phyloP scores from a whole-genome alignment of 2,797 vertebrate genomes.

The Macropus fuliginosus region DNA sequence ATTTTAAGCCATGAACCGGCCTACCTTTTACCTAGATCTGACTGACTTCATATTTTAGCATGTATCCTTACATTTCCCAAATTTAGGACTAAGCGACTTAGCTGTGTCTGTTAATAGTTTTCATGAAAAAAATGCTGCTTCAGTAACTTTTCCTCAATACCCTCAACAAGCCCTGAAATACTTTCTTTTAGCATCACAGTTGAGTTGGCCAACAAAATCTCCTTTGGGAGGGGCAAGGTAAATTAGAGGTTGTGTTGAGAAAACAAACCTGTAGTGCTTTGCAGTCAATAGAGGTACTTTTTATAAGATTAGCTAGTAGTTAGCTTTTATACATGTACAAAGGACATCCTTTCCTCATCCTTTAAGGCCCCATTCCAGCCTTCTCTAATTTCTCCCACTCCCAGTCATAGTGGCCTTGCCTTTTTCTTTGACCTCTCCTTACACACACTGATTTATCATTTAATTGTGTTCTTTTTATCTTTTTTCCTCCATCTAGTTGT shows the following conservation, averaged over 20 bases:
- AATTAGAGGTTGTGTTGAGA: not conserved
- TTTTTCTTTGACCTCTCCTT: not conserved
- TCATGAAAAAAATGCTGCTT: not conserved
- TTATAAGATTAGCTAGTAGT: not conserved
- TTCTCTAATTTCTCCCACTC: not conserved
- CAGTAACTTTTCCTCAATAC: not conserved
- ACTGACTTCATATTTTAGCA: not conserved
- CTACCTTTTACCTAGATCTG: not conserved
- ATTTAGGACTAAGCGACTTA: not conserved
- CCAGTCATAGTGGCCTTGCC: not conserved
- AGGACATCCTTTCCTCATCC: not conserved
- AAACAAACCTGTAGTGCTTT: not conserved
- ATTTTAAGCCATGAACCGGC: not conserved
- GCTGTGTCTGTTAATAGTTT: not conserved
- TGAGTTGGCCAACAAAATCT: not conserved
- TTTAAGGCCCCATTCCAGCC: not conserved
- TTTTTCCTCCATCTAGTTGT: not conserved
- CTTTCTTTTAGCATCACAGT: not conserved
- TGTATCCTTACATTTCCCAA: not conserved
- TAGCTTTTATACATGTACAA: not conserved
- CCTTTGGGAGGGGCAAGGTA: not conserved
- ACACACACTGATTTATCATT: not conserved
- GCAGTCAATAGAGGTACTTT: not conserved
- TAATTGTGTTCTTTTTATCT: not conserved
- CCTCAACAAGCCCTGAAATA: not conserved